Conservation (phyloP, 2,797 vertebrate species). For the Potorous gilbertii region DNA sequence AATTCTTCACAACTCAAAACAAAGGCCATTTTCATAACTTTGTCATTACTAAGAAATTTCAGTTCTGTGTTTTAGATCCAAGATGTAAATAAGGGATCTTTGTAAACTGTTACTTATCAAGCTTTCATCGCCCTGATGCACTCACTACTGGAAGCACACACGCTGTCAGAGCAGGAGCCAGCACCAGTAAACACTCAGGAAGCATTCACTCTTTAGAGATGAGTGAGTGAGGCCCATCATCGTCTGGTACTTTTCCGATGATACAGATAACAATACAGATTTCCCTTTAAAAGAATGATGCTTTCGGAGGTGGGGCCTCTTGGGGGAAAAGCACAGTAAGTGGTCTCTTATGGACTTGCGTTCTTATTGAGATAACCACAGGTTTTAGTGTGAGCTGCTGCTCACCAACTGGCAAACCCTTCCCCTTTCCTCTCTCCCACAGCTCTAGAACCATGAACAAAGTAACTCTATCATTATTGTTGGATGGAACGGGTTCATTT, state of each 20-base stretch:
- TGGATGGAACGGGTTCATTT: not conserved
- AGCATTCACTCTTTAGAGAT: not conserved
- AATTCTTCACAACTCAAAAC: not conserved
- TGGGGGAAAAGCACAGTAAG: not conserved
- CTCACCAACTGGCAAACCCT: not conserved
- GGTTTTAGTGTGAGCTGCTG: not conserved
- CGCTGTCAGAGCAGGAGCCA: not conserved
- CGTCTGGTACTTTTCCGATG: not conserved
- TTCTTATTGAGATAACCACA: not conserved
- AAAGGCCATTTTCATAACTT: not conserved
- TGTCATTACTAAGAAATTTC: not conserved
- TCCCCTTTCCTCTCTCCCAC: not conserved
- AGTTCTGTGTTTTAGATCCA: not conserved
- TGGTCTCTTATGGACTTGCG: not conserved
- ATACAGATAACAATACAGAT: not conserved
- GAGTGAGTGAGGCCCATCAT: not conserved
- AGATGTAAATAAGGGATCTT: not conserved
- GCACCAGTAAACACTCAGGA: not conserved
- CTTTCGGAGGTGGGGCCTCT: not conserved
- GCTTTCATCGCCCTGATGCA: not conserved
- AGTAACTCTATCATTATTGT: not conserved
- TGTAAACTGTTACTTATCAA: not conserved
- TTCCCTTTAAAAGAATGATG: not conserved
- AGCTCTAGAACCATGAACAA: not conserved
- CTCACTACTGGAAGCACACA: not conserved